These are phyloP conservation scores for Tryphoninae sp. DNA, from an alignment of 2,888 invertebrate genomes.

Conservation along the genomic window DNA sequence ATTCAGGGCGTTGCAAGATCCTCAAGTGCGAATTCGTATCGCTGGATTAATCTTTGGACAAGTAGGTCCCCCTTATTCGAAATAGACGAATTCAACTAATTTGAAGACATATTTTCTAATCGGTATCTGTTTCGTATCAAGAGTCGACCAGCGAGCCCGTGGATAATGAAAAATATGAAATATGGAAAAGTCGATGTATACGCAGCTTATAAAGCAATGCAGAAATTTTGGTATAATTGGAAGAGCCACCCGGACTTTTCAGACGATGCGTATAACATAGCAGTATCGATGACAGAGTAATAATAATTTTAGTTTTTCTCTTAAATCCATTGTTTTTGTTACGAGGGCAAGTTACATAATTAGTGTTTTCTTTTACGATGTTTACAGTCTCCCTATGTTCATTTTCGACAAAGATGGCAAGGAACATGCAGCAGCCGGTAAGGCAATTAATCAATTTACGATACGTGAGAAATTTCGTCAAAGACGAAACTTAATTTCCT, in stretches of 20 bases:
- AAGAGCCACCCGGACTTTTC: background rate
- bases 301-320: background rate
- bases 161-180: background rate
- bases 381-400: background rate
- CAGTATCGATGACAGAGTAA: constrained; percentile 19
- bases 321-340: background rate
- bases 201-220: background rate
- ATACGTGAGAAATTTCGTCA: background rate
- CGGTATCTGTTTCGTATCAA: background rate
- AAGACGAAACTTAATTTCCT: no score
- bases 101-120: background rate
- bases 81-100: background rate
- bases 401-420: background rate
- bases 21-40: constrained; percentile 30
- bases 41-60: constrained; percentile 39
- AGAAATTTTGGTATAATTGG: background rate
- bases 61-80: background rate
- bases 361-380: background rate
- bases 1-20: constrained; percentile 25
- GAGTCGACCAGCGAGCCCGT: constrained; percentile 5
- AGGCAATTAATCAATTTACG: background rate
- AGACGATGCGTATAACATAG: background rate
- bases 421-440: background rate
- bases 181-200: background rate
- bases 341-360: background rate